These are phyloP conservation scores for Choloepus hoffmanni DNA, from an alignment of 2,113 vertebrate species.

Conservation along the genomic window DNA sequence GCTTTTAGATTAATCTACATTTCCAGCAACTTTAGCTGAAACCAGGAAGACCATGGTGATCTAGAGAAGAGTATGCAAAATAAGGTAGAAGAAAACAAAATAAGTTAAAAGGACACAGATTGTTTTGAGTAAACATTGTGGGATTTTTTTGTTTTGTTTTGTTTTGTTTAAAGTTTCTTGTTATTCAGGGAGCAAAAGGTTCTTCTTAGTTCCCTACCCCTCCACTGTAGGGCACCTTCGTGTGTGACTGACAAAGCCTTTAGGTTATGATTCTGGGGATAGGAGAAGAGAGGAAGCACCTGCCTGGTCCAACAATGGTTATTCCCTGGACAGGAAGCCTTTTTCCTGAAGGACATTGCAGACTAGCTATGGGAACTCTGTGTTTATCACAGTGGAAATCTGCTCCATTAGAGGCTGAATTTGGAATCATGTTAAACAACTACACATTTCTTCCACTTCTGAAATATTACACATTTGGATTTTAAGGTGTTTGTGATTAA, in stretches of 20 bases:
- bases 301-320: conserved; percentile 85
- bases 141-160: too few species aligned
- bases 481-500: conserved; percentile 38
- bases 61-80: background rate
- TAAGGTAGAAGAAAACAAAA: background rate
- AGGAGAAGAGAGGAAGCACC: conserved; percentile 88
- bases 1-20: background rate
- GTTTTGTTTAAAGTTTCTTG: background rate
- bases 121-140: background rate
- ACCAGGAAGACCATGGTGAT: background rate
- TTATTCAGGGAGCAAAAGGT: conserved; percentile 48
- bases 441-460: background rate
- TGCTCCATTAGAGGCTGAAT: conserved; percentile 51
- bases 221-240: conserved; percentile 44
- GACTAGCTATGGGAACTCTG: conserved; percentile 72
- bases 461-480: conserved; percentile 18
- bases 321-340: conserved; percentile 83
- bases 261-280: conserved; percentile 64
- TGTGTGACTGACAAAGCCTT: conserved; percentile 72
- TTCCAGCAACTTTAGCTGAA: background rate
- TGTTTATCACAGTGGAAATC: conserved; percentile 71
- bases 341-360: conserved; percentile 63
- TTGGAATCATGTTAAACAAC: conserved; percentile 37
- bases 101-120: background rate
- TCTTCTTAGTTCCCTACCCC: conserved; percentile 25